Percentiles rank a stretch among this genome's conserved stretches.
Conservation (phyloP, 2,888 invertebrate genomes). For the Spodoptera picta region DNA sequence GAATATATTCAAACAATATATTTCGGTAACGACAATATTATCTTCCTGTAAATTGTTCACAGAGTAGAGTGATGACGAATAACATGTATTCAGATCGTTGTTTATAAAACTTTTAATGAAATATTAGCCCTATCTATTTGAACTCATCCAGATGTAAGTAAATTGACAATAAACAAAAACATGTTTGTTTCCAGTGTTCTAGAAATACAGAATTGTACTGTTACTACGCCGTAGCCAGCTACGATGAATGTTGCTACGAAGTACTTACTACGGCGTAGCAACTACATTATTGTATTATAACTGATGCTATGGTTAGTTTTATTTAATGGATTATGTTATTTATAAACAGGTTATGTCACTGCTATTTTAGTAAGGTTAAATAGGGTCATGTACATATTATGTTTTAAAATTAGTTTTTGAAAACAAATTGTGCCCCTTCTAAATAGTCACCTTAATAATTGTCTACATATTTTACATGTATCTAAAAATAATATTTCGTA, state of each 20-base stretch:
- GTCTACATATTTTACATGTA: too few species aligned
- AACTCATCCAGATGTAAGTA: slow-evolving; percentile 18
- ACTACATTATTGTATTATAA: too few species aligned
- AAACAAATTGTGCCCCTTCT: too few species aligned
- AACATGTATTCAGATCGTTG: slow-evolving; percentile 40
- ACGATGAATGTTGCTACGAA: slow-evolving; percentile 21
- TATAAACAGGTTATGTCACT: too few species aligned
- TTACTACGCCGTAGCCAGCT: slow-evolving; percentile 32
- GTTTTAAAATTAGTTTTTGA: too few species aligned
- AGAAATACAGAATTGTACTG: not conserved
- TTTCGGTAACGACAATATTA: slow-evolving; percentile 28
- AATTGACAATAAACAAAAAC: not conserved
- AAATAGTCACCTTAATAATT: too few species aligned
- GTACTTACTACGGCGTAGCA: slow-evolving; percentile 18
- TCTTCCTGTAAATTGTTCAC: slow-evolving; percentile 27
- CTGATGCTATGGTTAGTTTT: too few species aligned
- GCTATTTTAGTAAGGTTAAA: too few species aligned
- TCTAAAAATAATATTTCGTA: too few species aligned
- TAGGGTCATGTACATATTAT: too few species aligned
- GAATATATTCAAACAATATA: slow-evolving; percentile 5
- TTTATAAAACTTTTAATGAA: slow-evolving; percentile 35
- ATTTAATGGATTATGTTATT: too few species aligned
- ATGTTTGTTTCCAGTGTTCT: slow-evolving; percentile 3
- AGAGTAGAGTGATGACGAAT: slow-evolving; percentile 30
- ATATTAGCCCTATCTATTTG: slow-evolving; percentile 31